Evolutionary conservation across 2,797 vertebrate species (phyloP).

Genomic region (Neosilurus hyrtlii): DNA sequence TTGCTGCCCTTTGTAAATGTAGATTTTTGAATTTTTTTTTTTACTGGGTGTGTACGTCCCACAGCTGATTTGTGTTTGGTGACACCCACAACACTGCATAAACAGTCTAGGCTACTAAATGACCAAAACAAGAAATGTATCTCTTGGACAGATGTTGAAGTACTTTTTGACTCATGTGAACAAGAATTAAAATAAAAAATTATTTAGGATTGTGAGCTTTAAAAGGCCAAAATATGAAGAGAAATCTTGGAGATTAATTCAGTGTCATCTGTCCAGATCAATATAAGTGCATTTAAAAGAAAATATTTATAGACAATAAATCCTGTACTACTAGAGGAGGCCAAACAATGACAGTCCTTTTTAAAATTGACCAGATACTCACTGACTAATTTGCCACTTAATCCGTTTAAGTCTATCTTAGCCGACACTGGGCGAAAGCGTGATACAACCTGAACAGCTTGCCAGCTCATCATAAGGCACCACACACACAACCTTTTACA

Average conservation of each 20-base stretch:
- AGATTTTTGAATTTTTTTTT: too few relatives aligned
- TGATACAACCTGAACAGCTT: too few relatives aligned
- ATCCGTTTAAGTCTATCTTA: too few relatives aligned
- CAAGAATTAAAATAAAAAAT: background rate
- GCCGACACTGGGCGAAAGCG: too few relatives aligned
- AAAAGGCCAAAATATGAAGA: background rate
- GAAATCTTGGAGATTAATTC: background rate
- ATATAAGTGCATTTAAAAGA: background rate
- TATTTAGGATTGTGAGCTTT: background rate
- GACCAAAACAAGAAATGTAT: background rate
- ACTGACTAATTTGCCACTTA: too few relatives aligned
- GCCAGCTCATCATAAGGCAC: too few relatives aligned
- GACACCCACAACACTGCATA: background rate
- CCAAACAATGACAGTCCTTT: background rate
- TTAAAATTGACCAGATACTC: background rate
- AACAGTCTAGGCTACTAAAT: background rate
- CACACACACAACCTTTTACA: too few relatives aligned
- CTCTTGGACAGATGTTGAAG: background rate
- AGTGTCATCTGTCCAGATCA: background rate
- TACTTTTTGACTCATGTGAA: background rate
- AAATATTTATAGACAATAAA: background rate
- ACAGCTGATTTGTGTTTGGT: background rate
- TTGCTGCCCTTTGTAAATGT: too few relatives aligned
- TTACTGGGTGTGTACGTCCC: background rate
- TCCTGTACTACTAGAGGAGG: background rate